Evolutionary conservation across 2,113 vertebrate species (phyloP), one percentile per base, ranked within the genome.

Genomic region (Osmerus mordax): DNA sequence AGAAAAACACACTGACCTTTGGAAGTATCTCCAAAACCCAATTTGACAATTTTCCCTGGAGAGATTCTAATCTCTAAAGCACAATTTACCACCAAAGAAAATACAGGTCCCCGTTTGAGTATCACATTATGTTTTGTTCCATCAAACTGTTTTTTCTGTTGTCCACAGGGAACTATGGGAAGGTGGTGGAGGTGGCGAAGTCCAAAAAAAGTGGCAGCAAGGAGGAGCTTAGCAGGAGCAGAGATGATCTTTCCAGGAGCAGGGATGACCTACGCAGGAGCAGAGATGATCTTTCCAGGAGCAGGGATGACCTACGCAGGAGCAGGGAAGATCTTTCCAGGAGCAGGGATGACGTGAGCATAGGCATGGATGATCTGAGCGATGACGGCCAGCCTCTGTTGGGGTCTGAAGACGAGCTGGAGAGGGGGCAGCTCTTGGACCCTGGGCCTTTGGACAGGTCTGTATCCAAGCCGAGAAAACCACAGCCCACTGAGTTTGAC

Each of bases 91-190:
- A 56, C 15, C 11, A 56, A 56, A 56, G 15, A 19, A 16, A 56
- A 19, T 19, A 56, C n/a, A 18, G 16, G 25, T 28, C 25, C 25
- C 25, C 25, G 3, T 56, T 36, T 36, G 4, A 36, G 32, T 36
- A 18, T 51, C 2, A 5, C 5, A 8, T 14, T 4, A 36, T 59
- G 25, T 60, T 19, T 70, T 13, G 14, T 12, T 6, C 19, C 29
- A 70, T 41, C 13, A 36, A 3, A 23, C n/a, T 11, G 36, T 25
- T 47, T 1, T 19, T n/a, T 32, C 4, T 61, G 1, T 61, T 28
- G 52, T 68, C 16, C 36, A 16, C 82, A 97, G 95, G 95, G 65
- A 97, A 95, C 79, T 90, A 90, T 71, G 95, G 95, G 19, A 97
- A 96, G 84, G 90, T 83, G 2, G 88, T 89, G 55, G 92, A 92